Evolutionary conservation across 2,888 invertebrate genomes (phyloP), one percentile per base, ranked within the genome.

Genomic region (Drosophila kokeensis): DNA sequence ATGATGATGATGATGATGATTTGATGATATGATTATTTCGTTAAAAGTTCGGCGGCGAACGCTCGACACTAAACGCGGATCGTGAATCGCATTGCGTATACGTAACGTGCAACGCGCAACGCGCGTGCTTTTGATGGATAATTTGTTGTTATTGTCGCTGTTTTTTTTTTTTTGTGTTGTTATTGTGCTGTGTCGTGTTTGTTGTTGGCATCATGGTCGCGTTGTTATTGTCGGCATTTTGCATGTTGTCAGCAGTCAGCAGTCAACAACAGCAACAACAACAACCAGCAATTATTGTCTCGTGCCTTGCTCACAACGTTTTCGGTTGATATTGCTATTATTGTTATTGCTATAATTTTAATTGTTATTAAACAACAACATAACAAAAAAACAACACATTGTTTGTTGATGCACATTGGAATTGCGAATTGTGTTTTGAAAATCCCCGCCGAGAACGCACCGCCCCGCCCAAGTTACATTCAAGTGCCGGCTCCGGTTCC

Each of bases 51-150:
- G 55, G 55, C 66, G 50, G 48, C 58, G 48, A 60, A 52, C 52
- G 60, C 50, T 42, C 73, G 66, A 68, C 64, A 36, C 54, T 58
- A 52, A 57, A 50, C 49, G 52, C 73, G 61, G 40, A 61, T 29
- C 62, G 59, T 57, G 59, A 50, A 67, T 62, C 68, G 49, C 52
- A 69, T 79, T 68, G 65, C 81, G 82, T 82, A 76, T 82, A 76
- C 79, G 81, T 81, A 82, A 76, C 73, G 76, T 73, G 64, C 13
- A 53, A 29, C 72, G 78, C 78, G 85, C 73, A 53, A 29, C 74
- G 82, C 85, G 85, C 80, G 82, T 83, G 76, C 75, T 72, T 69
- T 52, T 75, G 30, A 66, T 71, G 70, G 66, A 81, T 71, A 76
- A 82, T 81, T 70, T 48, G 74, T 71, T 63, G 61, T 63, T 62